phyloP scores from a whole-genome alignment of 2,888 invertebrate species.

The Drosophila lacicola region DNA sequence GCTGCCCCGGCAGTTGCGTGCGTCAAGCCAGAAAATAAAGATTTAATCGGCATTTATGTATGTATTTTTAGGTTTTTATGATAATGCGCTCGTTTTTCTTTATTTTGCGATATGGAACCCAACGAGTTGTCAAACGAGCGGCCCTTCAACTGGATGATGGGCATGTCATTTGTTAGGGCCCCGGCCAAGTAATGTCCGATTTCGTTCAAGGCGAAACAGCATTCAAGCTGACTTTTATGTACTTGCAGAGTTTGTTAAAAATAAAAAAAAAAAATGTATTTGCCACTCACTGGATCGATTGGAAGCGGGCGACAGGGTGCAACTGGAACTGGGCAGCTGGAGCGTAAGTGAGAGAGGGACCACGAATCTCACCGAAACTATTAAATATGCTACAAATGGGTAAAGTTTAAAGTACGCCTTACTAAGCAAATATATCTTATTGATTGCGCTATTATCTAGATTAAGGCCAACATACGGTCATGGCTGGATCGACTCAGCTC shows the following conservation, averaged over 20 bases:
- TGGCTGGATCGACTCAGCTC: too few relatives aligned
- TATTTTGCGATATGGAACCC: slow-evolving; percentile 14
- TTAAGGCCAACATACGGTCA: too few relatives aligned
- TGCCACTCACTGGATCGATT: neutral
- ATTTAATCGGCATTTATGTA: slow-evolving; percentile 74
- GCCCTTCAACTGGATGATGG: slow-evolving; percentile 18
- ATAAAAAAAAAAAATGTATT: slow-evolving; percentile 2
- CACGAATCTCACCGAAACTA: slow-evolving; percentile 8
- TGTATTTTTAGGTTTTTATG: slow-evolving; percentile 49
- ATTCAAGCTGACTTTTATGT: slow-evolving; percentile 32
- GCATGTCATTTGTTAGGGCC: slow-evolving; percentile 12
- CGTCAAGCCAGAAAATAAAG: slow-evolving; percentile 71
- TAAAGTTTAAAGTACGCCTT: too few relatives aligned
- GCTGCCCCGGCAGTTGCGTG: slow-evolving; percentile 44
- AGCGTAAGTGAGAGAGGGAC: neutral
- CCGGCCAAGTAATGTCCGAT: slow-evolving; percentile 1
- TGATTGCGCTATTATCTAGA: too few relatives aligned
- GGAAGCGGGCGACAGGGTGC: neutral
- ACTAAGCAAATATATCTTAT: too few relatives aligned
- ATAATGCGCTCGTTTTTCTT: slow-evolving; percentile 29
- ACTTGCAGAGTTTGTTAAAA: slow-evolving; percentile 24
- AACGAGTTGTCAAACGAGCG: slow-evolving; percentile 58
- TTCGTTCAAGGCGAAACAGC: neutral
- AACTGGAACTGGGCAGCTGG: neutral
- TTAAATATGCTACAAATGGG: neutral